phyloP scores from a whole-genome alignment of 2,888 invertebrate species.

The Tachystola acroxantha region DNA sequence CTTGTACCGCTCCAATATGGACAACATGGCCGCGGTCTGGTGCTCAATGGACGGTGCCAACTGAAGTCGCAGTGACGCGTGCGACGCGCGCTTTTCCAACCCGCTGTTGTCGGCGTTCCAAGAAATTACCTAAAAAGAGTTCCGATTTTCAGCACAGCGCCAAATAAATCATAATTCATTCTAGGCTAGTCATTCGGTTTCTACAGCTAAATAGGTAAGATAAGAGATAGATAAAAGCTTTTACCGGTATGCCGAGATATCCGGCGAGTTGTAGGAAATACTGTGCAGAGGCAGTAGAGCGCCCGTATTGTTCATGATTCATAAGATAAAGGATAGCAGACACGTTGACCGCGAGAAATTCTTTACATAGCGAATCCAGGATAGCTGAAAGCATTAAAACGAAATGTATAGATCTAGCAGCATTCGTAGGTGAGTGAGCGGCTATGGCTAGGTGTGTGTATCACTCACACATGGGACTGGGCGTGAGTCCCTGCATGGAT shows the following conservation, averaged over 20 bases:
- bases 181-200: conserved; percentile 4
- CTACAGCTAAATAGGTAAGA: conserved; percentile 5
- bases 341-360: conserved; percentile 92
- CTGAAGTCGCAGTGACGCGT: conserved; percentile 93
- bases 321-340: conserved; percentile 96
- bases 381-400: conserved; percentile 83
- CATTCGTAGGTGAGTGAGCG: conserved; percentile 1
- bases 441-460: too few species aligned
- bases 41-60: conserved; percentile 98
- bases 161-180: too few species aligned
- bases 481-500: conserved; percentile 85
- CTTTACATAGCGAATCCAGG: conserved; percentile 91
- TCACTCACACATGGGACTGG: conserved; percentile 86
- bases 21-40: conserved; percentile 97
- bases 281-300: conserved; percentile 95
- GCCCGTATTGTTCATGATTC: conserved; percentile 96
- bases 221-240: conserved; percentile 25
- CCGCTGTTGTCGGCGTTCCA: conserved; percentile 99
- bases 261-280: conserved; percentile 96
- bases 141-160: too few species aligned
- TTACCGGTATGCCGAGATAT: conserved; percentile 94
- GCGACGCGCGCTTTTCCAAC: conserved; percentile 86
- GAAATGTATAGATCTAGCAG: conserved; percentile 22
- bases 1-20: conserved; percentile 95
- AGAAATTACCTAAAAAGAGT: conserved; percentile 83